Conservation (phyloP, 1,140 invertebrate genomes). For the Solenopsis invicta region DNA sequence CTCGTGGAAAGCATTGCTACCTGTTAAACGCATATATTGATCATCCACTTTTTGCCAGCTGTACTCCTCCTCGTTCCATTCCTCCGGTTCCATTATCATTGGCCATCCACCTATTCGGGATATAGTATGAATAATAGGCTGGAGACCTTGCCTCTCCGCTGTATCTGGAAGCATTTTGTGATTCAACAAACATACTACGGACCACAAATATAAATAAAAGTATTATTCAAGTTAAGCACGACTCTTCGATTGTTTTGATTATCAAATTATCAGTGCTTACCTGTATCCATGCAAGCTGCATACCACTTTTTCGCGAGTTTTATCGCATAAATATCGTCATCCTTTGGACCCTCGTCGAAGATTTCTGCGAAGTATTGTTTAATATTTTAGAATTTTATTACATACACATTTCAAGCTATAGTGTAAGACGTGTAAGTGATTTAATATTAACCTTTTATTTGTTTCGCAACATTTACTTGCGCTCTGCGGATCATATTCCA, state of each 20-base stretch:
- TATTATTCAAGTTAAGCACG: no score
- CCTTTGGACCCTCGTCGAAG: slow-evolving; percentile 8
- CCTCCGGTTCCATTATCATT: slow-evolving; percentile 70
- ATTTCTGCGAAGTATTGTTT: neutral
- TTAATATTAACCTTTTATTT: no score
- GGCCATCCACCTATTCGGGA: slow-evolving; percentile 77
- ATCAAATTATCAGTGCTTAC: no score
- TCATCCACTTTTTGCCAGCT: slow-evolving; percentile 77
- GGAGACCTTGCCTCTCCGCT: neutral
- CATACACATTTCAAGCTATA: no score
- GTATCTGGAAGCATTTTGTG: neutral
- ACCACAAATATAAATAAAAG: no score
- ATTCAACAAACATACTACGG: neutral
- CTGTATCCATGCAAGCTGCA: neutral
- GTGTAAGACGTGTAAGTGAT: no score
- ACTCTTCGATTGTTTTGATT: no score
- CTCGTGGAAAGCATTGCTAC: slow-evolving; percentile 65
- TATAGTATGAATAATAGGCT: slow-evolving; percentile 30
- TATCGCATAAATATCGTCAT: neutral
- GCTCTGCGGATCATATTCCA: slow-evolving; percentile 30
- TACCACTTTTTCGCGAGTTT: neutral
- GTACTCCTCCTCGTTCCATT: slow-evolving; percentile 70
- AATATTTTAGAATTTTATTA: neutral
- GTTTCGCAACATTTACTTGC: no score
- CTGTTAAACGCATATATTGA: slow-evolving; percentile 67